phyloP scores from a whole-genome alignment of 2,888 invertebrate species.

The Heliconius ethilla region DNA sequence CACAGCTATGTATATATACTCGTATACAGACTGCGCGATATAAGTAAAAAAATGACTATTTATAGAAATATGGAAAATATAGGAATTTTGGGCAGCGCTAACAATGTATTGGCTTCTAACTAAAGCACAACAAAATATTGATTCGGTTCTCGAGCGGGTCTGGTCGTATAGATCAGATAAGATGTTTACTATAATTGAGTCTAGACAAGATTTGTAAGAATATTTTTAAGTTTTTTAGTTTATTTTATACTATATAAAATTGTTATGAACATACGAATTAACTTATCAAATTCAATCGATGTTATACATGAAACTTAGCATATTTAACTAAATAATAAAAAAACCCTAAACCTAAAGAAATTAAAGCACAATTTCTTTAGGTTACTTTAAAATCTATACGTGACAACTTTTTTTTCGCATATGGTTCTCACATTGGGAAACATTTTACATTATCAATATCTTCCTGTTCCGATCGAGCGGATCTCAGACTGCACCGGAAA shows the following conservation, averaged over 20 bases:
- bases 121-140: not conserved
- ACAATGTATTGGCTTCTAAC: not conserved
- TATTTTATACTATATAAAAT: no score
- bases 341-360: not conserved
- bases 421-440: not conserved
- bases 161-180: not conserved
- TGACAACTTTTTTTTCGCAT: not conserved
- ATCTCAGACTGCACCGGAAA: slow-evolving; percentile 28
- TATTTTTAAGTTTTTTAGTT: not conserved
- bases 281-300: not conserved
- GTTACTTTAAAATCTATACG: not conserved
- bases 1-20: no score
- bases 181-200: not conserved
- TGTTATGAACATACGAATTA: no score
- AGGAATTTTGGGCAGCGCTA: not conserved
- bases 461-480: slow-evolving; percentile 24
- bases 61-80: not conserved
- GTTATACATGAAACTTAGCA: not conserved
- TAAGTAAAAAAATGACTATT: no score
- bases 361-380: not conserved
- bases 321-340: no score
- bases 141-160: not conserved
- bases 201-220: not conserved
- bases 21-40: no score
- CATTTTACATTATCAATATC: slow-evolving; percentile 10